Conservation (phyloP, 2,888 invertebrate genomes). For the Andrena trimmerana region DNA sequence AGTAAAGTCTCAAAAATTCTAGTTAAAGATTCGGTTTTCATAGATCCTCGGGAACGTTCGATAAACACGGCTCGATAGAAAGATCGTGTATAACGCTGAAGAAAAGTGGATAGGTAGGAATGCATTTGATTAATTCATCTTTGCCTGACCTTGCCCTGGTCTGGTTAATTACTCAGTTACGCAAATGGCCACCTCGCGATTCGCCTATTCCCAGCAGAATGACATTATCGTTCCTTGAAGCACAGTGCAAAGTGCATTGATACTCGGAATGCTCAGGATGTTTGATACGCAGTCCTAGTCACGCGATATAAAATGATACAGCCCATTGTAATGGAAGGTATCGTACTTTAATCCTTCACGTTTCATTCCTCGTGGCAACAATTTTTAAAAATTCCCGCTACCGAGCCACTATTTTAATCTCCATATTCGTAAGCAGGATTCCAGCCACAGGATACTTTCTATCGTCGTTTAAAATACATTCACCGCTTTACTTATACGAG, state of each 20-base stretch:
- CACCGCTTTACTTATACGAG: no score
- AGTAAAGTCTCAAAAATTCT: no score
- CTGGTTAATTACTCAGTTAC: constrained; percentile 44
- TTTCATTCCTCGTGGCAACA: no score
- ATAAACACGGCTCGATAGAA: background rate
- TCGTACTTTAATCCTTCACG: no score
- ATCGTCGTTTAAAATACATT: no score
- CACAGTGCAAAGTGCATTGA: background rate
- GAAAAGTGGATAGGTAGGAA: background rate
- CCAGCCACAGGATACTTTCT: no score
- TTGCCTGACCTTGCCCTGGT: background rate
- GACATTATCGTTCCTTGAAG: background rate
- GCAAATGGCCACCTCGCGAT: constrained; percentile 6
- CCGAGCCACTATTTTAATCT: no score
- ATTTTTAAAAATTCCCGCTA: no score
- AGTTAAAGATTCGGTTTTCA: no score
- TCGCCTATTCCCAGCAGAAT: constrained; percentile 15
- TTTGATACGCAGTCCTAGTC: background rate
- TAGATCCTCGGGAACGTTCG: background rate
- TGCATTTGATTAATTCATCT: constrained; percentile 17
- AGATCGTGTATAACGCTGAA: background rate
- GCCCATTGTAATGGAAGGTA: background rate
- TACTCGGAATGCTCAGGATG: background rate
- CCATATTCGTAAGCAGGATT: no score
- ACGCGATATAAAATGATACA: background rate